Evolutionary conservation across 2,888 invertebrate genomes (phyloP), one percentile per base, ranked within the genome.

Genomic region (Polydrusus tereticollis): DNA sequence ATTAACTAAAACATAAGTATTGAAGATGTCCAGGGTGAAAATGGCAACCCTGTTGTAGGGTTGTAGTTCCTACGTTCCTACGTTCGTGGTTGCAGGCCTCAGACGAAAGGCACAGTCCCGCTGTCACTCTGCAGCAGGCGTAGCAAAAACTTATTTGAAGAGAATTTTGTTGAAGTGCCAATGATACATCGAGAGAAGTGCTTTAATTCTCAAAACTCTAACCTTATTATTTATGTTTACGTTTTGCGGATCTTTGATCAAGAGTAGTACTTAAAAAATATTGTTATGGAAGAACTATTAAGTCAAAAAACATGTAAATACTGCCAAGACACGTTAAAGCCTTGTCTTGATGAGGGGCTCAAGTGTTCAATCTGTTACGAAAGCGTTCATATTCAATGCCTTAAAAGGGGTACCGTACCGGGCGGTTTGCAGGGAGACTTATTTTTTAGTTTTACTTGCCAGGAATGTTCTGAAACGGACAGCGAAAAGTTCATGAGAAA

Each of bases 371-470:
- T 81, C 33, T 94, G 94, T 79, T 81, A 86, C 5, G 83, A 85
- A 74, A 87, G 87, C 76, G 89, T 93, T 8, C 94, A 94, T 80
- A 82, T 91, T 14, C 85, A 86, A 21, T 94, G 94, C 80, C 84
- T 94, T 33, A 87, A 88, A 75, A 86, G 90, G 21, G 89, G 89
- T 0, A 89, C 90, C 8, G 90, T 93, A 0, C 93, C 94, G 0
- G 92, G 92, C 0, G 90, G 92, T 73, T 87, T 94, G 12, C 82
- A 88, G 0, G 92, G 94, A 8, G 94, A 94, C 87, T 88, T 93
- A 2, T 94, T 94, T 83, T 94, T 92, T 76, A 88, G 89, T 75
- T 92, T 91, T 71, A 90, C 88, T 1, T 94, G 94, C 79, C 83
- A 86, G 43, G 88, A 90, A 69, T 94, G 94, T 80, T 89, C 90